Percentiles rank a stretch among this genome's conserved stretches.
Conservation (phyloP, 2,797 vertebrate genomes). For the Chelonia mydas region DNA sequence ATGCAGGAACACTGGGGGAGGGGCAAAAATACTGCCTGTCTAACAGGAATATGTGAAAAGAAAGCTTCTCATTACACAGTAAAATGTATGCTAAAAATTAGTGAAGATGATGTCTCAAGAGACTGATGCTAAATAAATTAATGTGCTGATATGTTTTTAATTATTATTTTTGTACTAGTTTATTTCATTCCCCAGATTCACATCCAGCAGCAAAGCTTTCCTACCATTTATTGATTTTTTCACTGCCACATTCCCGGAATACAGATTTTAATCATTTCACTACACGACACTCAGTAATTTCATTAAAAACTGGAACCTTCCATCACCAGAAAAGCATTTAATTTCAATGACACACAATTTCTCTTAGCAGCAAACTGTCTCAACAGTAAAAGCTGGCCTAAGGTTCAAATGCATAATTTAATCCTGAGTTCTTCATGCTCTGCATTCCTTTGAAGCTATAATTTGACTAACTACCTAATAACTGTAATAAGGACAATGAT, state of each 20-base stretch:
- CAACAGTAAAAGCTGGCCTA: conserved; percentile 91
- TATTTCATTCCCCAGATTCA: conserved; percentile 84
- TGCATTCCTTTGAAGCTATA: conserved; percentile 91
- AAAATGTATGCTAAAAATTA: conserved; percentile 94
- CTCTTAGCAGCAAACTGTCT: conserved; percentile 89
- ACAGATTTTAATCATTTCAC: conserved; percentile 95
- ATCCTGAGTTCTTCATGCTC: conserved; percentile 90
- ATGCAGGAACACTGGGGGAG: conserved; percentile 90
- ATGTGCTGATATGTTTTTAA: conserved; percentile 90
- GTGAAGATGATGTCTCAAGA: conserved; percentile 88
- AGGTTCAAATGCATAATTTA: conserved; percentile 94
- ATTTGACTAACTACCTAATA: conserved; percentile 95
- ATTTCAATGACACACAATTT: conserved; percentile 96
- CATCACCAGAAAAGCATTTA: conserved; percentile 95
- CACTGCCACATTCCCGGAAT: conserved; percentile 89
- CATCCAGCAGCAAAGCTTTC: conserved; percentile 87
- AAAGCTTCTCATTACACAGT: conserved; percentile 91
- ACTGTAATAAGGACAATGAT: conserved; percentile 94
- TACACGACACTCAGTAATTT: conserved; percentile 90
- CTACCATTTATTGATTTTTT: conserved; percentile 90
- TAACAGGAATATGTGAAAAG: conserved; percentile 89
- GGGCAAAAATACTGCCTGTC: conserved; percentile 89
- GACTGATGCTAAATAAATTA: conserved; percentile 91
- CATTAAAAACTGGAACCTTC: conserved; percentile 91
- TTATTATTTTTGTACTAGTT: conserved; percentile 93